phyloP scores from a whole-genome alignment of 2,113 vertebrate species.

The Aptenodytes patagonicus region DNA sequence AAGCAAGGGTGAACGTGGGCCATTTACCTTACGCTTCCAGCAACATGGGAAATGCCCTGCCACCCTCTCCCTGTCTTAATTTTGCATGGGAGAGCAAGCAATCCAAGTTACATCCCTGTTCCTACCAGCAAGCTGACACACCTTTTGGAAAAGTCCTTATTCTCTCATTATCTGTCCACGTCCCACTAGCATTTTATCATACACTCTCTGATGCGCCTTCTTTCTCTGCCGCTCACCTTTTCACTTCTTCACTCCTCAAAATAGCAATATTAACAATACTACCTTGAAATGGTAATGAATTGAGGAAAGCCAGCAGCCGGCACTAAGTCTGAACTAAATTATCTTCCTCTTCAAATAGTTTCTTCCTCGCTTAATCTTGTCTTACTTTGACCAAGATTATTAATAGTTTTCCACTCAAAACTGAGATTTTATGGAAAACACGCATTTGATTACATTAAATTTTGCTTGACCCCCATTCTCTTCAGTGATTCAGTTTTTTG shows the following conservation, averaged over 20 bases:
- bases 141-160: neutral
- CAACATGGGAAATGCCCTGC: neutral
- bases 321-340: neutral
- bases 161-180: neutral
- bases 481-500: neutral
- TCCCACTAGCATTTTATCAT: neutral
- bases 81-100: neutral
- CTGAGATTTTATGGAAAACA: neutral
- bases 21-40: neutral
- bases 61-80: neutral
- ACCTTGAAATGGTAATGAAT: neutral
- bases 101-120: neutral
- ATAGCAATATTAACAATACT: neutral
- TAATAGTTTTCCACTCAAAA: neutral
- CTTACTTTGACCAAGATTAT: neutral
- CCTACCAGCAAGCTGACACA: neutral
- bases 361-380: neutral
- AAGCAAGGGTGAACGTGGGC: accelerated
- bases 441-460: neutral
- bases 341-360: neutral
- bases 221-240: neutral
- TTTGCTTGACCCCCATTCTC: neutral
- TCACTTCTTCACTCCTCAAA: neutral
- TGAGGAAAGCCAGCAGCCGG: neutral
- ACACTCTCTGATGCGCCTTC: neutral